phyloP scores from a whole-genome alignment of 1,140 invertebrate species.

The Nilaparvata lugens region DNA sequence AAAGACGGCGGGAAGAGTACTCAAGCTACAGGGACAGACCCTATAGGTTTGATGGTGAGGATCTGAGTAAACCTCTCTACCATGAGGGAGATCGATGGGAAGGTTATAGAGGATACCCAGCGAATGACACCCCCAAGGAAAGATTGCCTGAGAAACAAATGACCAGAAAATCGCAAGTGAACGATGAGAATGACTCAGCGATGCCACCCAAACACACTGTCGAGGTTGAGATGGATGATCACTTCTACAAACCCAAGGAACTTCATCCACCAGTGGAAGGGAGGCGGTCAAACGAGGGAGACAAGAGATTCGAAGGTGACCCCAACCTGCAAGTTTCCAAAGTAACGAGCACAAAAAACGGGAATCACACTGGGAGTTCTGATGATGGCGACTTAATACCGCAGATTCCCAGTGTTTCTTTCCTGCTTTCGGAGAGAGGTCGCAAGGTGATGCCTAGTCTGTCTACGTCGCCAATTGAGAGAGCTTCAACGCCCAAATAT shows the following conservation, averaged over 20 bases:
- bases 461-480: constrained; percentile 13
- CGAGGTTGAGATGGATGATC: constrained; percentile 12
- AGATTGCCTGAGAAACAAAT: no score
- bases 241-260: constrained; percentile 8
- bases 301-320: background rate
- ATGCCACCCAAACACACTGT: constrained; percentile 1
- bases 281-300: background rate
- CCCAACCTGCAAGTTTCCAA: background rate
- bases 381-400: constrained; percentile 13
- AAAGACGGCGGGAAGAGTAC: background rate
- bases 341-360: constrained; percentile 3
- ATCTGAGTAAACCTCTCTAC: no score
- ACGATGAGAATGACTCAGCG: background rate
- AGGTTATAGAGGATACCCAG: no score
- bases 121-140: no score
- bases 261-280: background rate
- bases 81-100: no score
- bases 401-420: constrained; percentile 18
- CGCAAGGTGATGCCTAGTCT: constrained; percentile 17
- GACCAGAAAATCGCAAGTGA: background rate
- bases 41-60: no score
- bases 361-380: background rate
- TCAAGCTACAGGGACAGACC: no score
- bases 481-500: background rate
- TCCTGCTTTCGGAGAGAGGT: constrained; percentile 14